A percentile compares a stretch with the other conserved stretches of the same genome.
Conservation (phyloP, 2,797 vertebrate genomes). For the Hoplostethus mediterraneus region DNA sequence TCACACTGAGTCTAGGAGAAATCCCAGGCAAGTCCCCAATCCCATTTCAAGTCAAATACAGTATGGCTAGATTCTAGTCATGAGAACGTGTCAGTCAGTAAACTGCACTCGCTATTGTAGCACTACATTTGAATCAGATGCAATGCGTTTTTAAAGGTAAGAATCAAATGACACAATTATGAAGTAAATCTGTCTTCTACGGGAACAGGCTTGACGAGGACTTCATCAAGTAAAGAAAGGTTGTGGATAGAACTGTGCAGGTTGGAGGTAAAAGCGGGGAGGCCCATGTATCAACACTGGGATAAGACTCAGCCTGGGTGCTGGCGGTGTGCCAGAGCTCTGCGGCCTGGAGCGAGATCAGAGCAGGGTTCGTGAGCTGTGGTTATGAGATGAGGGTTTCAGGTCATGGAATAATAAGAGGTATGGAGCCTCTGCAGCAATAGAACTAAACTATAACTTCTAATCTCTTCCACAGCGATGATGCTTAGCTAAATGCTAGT, state of each 20-base stretch:
- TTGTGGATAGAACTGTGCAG: conserved; percentile 38
- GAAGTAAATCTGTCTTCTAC: conserved; percentile 12
- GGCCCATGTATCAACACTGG: conserved; percentile 51
- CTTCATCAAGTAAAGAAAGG: conserved; percentile 46
- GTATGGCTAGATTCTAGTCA: neutral
- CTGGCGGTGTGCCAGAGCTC: conserved; percentile 63
- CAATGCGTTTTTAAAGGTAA: neutral
- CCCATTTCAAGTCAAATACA: neutral
- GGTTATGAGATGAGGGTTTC: conserved; percentile 67
- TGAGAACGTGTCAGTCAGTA: neutral
- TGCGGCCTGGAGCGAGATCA: conserved; percentile 78
- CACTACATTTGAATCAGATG: neutral
- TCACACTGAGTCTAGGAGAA: neutral
- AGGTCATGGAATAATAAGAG: conserved; percentile 73
- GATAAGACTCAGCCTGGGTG: conserved; percentile 57
- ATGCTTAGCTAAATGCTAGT: conserved; percentile 7
- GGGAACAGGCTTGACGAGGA: conserved; percentile 48
- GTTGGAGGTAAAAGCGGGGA: conserved; percentile 36
- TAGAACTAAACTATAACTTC: conserved; percentile 44
- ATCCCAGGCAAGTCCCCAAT: neutral
- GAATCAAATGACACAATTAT: conserved; percentile 1
- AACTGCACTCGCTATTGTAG: neutral
- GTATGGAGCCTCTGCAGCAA: conserved; percentile 50
- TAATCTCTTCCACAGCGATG: conserved; percentile 6
- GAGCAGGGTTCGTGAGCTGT: conserved; percentile 67